Conservation (phyloP, 2,797 vertebrate species). For the Perodicticus potto region DNA sequence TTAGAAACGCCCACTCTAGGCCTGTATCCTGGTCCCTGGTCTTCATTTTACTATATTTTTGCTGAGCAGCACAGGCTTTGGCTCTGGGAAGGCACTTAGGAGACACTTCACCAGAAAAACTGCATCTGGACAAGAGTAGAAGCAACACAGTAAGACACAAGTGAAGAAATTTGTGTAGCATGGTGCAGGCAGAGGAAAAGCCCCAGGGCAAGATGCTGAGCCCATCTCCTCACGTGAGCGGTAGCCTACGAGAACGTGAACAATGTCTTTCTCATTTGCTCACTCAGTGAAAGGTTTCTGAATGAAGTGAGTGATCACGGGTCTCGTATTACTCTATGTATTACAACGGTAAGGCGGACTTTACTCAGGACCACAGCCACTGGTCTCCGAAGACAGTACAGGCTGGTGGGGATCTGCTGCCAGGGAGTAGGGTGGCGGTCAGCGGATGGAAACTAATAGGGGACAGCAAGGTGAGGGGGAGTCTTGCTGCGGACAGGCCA, state of each 20-base stretch:
- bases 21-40: fast-evolving
- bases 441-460: neutral
- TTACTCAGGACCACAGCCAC: no score
- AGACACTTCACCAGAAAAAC: neutral
- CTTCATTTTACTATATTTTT: fast-evolving
- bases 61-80: neutral
- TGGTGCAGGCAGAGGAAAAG: neutral
- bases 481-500: neutral
- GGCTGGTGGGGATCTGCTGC: neutral
- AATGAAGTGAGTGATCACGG: neutral
- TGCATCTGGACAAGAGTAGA: fast-evolving
- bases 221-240: fast-evolving
- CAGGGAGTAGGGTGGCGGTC: no score
- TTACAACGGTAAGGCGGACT: neutral
- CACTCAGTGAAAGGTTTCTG: neutral
- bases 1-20: neutral
- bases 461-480: neutral
- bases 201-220: fast-evolving
- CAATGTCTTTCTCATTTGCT: fast-evolving
- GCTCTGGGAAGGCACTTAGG: fast-evolving
- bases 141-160: neutral
- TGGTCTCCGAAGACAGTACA: neutral
- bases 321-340: fast-evolving
- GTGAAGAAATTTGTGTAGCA: neutral
- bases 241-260: neutral